phyloP scores from a whole-genome alignment of 2,888 invertebrate genomes.

The Pachycephus smyrnensis region DNA sequence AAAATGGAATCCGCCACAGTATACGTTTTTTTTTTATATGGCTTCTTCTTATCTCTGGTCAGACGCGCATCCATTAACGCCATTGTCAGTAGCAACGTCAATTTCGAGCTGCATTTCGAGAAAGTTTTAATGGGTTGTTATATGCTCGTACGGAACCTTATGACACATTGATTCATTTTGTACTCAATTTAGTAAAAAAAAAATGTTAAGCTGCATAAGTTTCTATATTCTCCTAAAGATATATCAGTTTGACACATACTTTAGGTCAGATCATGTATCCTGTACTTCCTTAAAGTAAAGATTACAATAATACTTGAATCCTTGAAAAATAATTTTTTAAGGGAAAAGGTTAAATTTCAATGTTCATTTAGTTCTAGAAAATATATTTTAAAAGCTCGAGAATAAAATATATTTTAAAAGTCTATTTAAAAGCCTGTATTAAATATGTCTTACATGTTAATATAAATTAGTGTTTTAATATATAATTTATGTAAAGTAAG shows the following conservation, averaged over 20 bases:
- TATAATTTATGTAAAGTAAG: neutral
- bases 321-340: neutral
- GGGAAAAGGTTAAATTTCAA: neutral
- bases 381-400: neutral
- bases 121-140: neutral
- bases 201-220: neutral
- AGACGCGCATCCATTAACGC: neutral
- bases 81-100: neutral
- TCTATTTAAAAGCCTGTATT: too few species aligned
- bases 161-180: neutral
- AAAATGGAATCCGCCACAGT: neutral
- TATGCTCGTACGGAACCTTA: neutral
- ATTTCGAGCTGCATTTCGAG: neutral
- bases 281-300: neutral
- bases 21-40: neutral
- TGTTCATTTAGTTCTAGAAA: neutral
- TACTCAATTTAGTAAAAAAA: neutral
- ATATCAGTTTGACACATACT: neutral
- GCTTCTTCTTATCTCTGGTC: neutral
- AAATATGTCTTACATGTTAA: neutral
- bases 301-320: too few species aligned
- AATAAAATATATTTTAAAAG: too few species aligned
- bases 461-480: neutral
- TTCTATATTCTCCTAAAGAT: neutral
- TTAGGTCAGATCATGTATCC: neutral